Base-by-base conservation (phyloP, 2,888 invertebrate species). In the Limnephilus rhombicus region DNA sequence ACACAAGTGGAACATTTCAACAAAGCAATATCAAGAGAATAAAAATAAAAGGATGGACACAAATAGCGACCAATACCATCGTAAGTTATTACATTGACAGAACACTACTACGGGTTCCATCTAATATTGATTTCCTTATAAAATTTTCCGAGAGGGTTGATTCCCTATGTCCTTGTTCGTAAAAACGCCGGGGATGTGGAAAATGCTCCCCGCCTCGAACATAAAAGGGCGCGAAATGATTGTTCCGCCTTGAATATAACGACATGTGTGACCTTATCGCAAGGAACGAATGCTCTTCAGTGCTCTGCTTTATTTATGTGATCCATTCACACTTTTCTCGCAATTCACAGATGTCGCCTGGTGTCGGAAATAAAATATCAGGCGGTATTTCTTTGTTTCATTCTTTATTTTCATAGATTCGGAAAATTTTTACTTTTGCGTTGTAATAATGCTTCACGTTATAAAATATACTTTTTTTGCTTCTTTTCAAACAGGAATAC, bases 211-310 rank as follows among this genome's bases (percentile, higher is more conserved):
- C 82, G 18, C 82, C 29, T 82, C 82, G 15, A 15, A 15, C 15
- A 82, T 82, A 31, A 82, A 82, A 82, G 31, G 82, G 34, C 34
- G 82, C 29, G 34, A 82, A 82, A 82, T 82, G 82, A 82, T 82
- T 82, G 82, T 82, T 31, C 82, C 34, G 34, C 82, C 82, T 31
- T 31, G 82, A 31, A 82, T 82, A 82, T 82, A 82, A 82, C 82
- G 82, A 82, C 82, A 82, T 82, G 12, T 82, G 82, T 82, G 82
- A 82, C 82, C 82, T 82, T 82, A 82, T 82, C 82, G 13, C 34
- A 34, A 7, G 82, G 82, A 34, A 82, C 82, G 34, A 82, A 82
- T 82, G 82, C 82, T 31, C 82, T 82, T 68, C 82, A 82, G 15
- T 82, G 13, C 82, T 12, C 15, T 24, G 82, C 29, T 82, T 34